Conservation (phyloP, 2,113 vertebrate species). For the Nanorana parkeri region DNA sequence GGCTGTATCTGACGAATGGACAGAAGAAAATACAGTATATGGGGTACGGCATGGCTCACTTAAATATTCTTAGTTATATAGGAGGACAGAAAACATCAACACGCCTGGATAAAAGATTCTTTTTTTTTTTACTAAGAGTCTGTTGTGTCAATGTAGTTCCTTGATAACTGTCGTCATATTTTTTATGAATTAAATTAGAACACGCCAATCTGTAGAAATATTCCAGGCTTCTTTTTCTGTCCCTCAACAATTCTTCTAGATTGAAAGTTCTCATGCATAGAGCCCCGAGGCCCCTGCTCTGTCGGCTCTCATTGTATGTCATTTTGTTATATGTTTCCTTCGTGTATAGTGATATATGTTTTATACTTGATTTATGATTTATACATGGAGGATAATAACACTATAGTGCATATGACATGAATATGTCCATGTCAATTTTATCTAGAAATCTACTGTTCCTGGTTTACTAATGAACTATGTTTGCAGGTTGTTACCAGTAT, state of each 20-base stretch:
- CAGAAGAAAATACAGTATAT: too few relatives aligned
- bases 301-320: background rate
- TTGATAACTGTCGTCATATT: too few relatives aligned
- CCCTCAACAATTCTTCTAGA: background rate
- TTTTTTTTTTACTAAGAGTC: too few relatives aligned
- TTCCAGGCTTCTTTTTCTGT: background rate
- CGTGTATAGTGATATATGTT: conserved; percentile 19
- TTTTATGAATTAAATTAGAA: background rate
- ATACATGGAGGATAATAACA: conserved; percentile 21
- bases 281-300: background rate
- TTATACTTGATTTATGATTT: background rate
- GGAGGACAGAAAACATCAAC: too few relatives aligned
- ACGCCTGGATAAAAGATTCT: too few relatives aligned
- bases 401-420: background rate
- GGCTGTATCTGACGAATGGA: too few relatives aligned
- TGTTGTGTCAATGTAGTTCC: too few relatives aligned
- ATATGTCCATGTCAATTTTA: background rate
- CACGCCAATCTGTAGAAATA: background rate
- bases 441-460: background rate
- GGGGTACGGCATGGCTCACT: too few relatives aligned
- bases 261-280: background rate
- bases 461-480: too few relatives aligned
- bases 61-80: too few relatives aligned
- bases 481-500: too few relatives aligned
- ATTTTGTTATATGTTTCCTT: conserved; percentile 30